These are phyloP conservation scores for Plutomurus gul DNA, from an alignment of 1,140 invertebrate species.

Conservation along the genomic window DNA sequence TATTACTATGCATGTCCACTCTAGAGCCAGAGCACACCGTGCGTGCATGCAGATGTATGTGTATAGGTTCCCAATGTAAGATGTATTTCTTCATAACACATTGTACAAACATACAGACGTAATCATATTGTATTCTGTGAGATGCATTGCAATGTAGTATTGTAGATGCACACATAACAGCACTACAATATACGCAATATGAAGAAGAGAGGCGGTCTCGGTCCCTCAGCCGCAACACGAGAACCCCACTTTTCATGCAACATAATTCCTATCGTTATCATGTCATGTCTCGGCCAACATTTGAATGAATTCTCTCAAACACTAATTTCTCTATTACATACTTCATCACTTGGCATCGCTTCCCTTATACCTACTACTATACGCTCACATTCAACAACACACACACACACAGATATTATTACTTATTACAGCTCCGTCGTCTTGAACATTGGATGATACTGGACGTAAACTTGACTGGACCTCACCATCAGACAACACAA, in stretches of 20 bases:
- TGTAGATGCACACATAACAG: too few relatives aligned
- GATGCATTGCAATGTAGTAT: background rate
- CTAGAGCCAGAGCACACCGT: background rate
- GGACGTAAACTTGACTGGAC: conserved; percentile 28
- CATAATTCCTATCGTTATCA: conserved; percentile 48
- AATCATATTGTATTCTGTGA: background rate
- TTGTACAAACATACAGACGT: background rate
- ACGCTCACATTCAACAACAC: background rate
- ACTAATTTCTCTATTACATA: conserved; percentile 49
- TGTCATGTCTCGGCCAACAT: conserved; percentile 44
- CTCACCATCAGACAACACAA: conserved; percentile 26
- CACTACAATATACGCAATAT: too few relatives aligned
- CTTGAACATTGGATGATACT: conserved; percentile 26
- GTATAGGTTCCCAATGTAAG: background rate
- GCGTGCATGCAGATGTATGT: background rate
- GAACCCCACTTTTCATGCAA: conserved; percentile 47
- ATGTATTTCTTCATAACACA: background rate
- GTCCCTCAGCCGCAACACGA: conserved; percentile 26
- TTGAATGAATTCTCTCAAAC: conserved; percentile 47
- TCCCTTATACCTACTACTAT: too few relatives aligned
- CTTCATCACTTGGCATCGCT: conserved; percentile 37
- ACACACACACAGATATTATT: background rate
- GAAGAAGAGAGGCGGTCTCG: conserved; percentile 18
- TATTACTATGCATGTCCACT: background rate
- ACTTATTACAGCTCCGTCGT: background rate